phyloP scores from a whole-genome alignment of 2,888 invertebrate genomes.

The Apodemia mormo region DNA sequence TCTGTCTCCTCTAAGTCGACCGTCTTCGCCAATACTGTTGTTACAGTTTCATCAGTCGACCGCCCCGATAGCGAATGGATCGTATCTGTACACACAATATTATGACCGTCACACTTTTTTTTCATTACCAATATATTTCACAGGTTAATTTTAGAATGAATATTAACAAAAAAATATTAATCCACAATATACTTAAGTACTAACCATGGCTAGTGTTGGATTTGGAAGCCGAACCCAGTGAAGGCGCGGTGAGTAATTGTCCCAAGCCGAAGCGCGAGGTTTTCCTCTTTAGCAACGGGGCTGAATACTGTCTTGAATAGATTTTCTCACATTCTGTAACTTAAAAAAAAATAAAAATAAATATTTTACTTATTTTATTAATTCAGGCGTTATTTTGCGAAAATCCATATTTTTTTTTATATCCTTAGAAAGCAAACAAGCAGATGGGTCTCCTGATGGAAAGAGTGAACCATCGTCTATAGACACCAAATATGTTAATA shows the following conservation, averaged over 20 bases:
- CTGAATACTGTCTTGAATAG: constrained; percentile 95
- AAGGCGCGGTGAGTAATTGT: constrained; percentile 83
- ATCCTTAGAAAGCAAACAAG: too few species aligned
- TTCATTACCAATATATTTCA: too few species aligned
- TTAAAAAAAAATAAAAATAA: neutral
- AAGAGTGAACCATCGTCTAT: too few species aligned
- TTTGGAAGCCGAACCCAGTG: constrained; percentile 43
- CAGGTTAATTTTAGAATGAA: too few species aligned
- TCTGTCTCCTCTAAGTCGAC: constrained; percentile 97
- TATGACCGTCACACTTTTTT: too few species aligned
- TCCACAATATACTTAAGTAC: constrained; percentile 73
- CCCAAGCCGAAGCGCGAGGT: constrained; percentile 95
- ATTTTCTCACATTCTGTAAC: constrained; percentile 89
- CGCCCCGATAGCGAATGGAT: constrained; percentile 90
- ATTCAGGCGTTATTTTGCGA: too few species aligned
- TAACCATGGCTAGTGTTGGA: constrained; percentile 47
- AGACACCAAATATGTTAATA: too few species aligned
- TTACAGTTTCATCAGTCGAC: constrained; percentile 87
- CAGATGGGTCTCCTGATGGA: too few species aligned
- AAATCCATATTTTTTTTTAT: too few species aligned
- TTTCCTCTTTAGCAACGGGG: constrained; percentile 96
- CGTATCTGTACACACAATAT: constrained; percentile 46
- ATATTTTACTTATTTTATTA: too few species aligned
- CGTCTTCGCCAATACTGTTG: constrained; percentile 90
- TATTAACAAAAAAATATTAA: constrained; percentile 17